These are phyloP conservation scores for Campopleginae sp. DNA, from an alignment of 2,888 invertebrate species.

Conservation along the genomic window DNA sequence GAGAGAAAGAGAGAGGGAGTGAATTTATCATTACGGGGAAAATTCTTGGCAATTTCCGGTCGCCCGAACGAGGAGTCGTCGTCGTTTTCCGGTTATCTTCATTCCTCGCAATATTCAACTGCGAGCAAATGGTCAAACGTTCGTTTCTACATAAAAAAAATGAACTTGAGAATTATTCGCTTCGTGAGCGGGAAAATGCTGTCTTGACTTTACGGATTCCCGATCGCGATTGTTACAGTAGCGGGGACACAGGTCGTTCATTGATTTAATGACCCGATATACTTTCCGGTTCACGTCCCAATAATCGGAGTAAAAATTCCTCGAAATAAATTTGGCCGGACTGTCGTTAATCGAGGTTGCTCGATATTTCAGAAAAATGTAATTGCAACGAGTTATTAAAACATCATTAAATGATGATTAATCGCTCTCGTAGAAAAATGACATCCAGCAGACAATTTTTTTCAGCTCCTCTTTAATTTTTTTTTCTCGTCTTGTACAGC, in stretches of 20 bases:
- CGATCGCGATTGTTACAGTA: neutral
- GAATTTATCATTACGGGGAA: constrained; percentile 67
- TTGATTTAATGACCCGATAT: neutral
- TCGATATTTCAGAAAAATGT: neutral
- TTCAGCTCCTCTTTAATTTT: neutral
- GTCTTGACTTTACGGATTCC: constrained; percentile 2
- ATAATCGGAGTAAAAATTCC: neutral
- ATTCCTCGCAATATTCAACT: constrained; percentile 10
- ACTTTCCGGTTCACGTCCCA: neutral
- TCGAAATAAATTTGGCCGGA: neutral
- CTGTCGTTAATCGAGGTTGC: neutral
- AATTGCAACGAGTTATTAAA: neutral
- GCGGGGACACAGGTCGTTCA: neutral
- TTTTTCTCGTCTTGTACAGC: constrained; percentile 85
- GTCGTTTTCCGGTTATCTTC: constrained; percentile 61
- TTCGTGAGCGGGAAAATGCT: neutral
- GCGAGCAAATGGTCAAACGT: neutral
- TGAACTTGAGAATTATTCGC: neutral
- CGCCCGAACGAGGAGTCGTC: constrained; percentile 68
- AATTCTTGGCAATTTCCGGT: constrained; percentile 78
- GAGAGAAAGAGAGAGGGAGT: constrained; percentile 11
- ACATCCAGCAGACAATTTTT: neutral
- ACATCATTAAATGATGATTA: neutral
- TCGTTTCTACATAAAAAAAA: neutral
- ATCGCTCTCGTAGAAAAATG: neutral